These are phyloP conservation scores for Heliocidaris erythrogramma DNA, from an alignment of 35 echinoderm and acorn worm species.

Conservation along the genomic window DNA sequence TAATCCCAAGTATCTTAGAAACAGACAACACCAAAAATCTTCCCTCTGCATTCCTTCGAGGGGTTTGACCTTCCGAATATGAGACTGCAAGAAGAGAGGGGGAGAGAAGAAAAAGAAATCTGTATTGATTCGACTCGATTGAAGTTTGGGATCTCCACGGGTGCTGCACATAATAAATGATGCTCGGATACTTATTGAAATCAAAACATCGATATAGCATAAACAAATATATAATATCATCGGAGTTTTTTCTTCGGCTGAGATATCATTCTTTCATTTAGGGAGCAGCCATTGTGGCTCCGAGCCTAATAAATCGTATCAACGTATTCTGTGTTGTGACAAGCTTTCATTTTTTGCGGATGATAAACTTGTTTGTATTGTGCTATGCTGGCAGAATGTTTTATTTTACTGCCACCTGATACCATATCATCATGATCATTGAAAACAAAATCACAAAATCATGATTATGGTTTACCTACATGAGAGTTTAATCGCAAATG, in stretches of 20 bases:
- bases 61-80: background rate
- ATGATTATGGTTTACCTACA: no score
- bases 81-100: background rate
- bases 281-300: background rate
- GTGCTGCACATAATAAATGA: slow-evolving; percentile 11
- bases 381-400: background rate
- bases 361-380: background rate
- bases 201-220: background rate
- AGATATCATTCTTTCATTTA: background rate
- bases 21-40: background rate
- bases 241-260: background rate
- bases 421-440: no score
- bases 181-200: background rate
- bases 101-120: background rate
- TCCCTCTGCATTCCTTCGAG: background rate
- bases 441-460: no score
- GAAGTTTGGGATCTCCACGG: background rate
- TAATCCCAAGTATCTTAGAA: no score
- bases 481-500: no score
- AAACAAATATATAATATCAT: slow-evolving; percentile 15
- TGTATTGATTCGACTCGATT: background rate
- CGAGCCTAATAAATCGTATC: background rate
- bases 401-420: background rate
- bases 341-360: background rate
- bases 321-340: background rate